Conservation (phyloP, 1,140 invertebrate species). For the Idris sp. region DNA sequence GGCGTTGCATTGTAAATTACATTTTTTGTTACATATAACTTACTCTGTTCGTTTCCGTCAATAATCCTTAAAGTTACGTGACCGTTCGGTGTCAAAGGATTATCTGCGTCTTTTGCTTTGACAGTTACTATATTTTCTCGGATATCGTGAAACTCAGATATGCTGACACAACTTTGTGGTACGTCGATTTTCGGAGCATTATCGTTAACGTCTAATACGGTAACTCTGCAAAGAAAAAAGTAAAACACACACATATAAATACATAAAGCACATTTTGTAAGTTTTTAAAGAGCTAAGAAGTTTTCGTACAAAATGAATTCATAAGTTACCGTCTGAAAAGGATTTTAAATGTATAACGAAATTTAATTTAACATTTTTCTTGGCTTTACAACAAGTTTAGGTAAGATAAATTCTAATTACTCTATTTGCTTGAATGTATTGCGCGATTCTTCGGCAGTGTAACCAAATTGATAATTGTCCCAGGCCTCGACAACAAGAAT, state of each 20-base stretch:
- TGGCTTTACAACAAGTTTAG: no score
- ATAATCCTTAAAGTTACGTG: constrained; percentile 85
- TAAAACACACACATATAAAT: neutral
- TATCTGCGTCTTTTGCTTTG: constrained; percentile 89
- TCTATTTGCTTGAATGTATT: constrained; percentile 95
- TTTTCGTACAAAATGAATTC: no score
- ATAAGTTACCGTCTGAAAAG: no score
- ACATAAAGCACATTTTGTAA: no score
- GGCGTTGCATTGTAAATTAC: no score
- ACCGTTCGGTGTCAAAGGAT: constrained; percentile 88
- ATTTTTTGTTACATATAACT: no score
- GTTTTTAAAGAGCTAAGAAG: no score
- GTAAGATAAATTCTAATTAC: constrained; percentile 77
- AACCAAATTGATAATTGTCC: constrained; percentile 96
- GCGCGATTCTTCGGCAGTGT: constrained; percentile 91
- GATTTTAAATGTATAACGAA: no score
- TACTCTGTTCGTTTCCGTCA: constrained; percentile 87
- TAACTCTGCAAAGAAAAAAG: constrained; percentile 78
- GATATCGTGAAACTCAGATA: constrained; percentile 93
- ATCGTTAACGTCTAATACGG: constrained; percentile 91
- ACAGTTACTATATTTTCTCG: constrained; percentile 86
- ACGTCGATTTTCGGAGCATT: constrained; percentile 85
- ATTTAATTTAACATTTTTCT: no score
- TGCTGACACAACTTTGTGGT: constrained; percentile 83
- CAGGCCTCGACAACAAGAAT: constrained; percentile 93